phyloP scores from a whole-genome alignment of 2,888 invertebrate genomes.

The Cantharis lateralis region DNA sequence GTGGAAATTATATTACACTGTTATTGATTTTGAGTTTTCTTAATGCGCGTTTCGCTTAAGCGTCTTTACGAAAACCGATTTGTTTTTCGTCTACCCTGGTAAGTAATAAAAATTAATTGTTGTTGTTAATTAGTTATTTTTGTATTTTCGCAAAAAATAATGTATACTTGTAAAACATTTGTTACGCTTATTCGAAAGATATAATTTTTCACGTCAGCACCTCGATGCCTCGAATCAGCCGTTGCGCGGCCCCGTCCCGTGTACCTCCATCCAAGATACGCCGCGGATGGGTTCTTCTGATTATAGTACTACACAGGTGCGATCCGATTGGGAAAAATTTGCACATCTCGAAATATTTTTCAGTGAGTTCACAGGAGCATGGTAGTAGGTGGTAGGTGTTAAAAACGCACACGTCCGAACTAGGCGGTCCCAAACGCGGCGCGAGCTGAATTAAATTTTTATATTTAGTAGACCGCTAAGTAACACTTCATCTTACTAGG shows the following conservation, averaged over 20 bases:
- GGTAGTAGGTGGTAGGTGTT: conserved; percentile 42
- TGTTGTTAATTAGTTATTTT: conserved; percentile 55
- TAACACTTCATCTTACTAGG: conserved; percentile 16
- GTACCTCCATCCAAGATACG: conserved; percentile 46
- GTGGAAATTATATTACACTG: conserved; percentile 17
- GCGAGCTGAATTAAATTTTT: conserved; percentile 32
- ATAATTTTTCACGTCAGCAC: conserved; percentile 52
- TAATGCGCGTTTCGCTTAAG: neutral
- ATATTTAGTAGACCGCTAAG: conserved; percentile 19
- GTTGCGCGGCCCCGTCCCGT: conserved; percentile 45
- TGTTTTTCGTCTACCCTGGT: conserved; percentile 23
- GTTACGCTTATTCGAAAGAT: conserved; percentile 49
- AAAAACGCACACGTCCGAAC: conserved; percentile 51
- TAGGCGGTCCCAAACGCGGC: conserved; percentile 48
- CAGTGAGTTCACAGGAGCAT: conserved; percentile 54
- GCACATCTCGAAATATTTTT: conserved; percentile 11
- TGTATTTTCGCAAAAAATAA: conserved; percentile 45
- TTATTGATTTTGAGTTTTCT: conserved; percentile 1
- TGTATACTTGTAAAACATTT: conserved; percentile 36
- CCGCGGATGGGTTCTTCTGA: conserved; percentile 37
- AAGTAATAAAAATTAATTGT: conserved; percentile 27
- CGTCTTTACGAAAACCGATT: conserved; percentile 7
- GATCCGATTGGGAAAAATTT: neutral
- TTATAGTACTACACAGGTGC: conserved; percentile 9
- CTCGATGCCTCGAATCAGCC: conserved; percentile 51